phyloP scores from a whole-genome alignment of 2,113 vertebrate species.

The Grallaria varia region DNA sequence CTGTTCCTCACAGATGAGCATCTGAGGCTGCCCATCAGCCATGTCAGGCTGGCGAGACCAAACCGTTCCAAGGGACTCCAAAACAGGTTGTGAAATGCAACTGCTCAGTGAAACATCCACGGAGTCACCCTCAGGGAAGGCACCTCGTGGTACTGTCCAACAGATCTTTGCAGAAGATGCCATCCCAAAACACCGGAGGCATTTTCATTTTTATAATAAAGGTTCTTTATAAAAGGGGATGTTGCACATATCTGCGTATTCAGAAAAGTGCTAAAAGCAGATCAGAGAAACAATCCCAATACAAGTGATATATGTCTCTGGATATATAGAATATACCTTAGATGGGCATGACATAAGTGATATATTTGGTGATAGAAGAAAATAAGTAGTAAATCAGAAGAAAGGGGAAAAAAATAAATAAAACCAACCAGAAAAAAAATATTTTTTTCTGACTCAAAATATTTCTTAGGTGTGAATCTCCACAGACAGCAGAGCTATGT shows the following conservation, averaged over 20 bases:
- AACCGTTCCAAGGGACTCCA: background rate
- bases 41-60: rapidly evolving
- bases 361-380: background rate
- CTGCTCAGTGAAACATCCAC: background rate
- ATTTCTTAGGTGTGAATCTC: background rate
- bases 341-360: background rate
- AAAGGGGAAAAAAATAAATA: background rate
- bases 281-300: background rate
- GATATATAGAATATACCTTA: background rate
- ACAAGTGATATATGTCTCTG: background rate
- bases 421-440: rapidly evolving
- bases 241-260: background rate
- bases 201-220: background rate
- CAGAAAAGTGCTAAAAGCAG: background rate
- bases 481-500: background rate
- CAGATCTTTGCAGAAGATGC: background rate
- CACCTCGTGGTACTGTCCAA: background rate
- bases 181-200: background rate
- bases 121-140: background rate
- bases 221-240: background rate
- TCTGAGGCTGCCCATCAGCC: background rate
- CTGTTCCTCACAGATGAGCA: background rate
- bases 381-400: background rate
- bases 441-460: too few species aligned
- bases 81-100: background rate